Percentiles rank a stretch among this genome's conserved stretches.
Evolutionary conservation across 2,113 vertebrate genomes (phyloP).

Genomic region (Formicarius rufipectus): DNA sequence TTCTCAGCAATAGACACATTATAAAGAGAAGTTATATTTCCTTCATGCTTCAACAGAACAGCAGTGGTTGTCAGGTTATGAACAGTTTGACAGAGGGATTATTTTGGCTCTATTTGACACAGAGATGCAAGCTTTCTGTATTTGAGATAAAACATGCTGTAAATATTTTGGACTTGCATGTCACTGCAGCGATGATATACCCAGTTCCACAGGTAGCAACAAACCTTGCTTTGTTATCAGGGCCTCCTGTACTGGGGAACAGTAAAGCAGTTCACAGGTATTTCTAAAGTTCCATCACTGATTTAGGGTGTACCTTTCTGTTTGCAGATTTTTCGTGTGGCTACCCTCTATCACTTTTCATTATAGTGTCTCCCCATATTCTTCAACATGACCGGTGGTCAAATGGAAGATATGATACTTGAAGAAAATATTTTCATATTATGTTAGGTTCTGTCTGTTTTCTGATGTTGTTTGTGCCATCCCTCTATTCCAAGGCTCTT

Average conservation of each 20-base stretch:
- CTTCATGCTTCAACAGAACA: not conserved
- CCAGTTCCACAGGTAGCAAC: not conserved
- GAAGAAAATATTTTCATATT: not conserved
- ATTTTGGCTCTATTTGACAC: not conserved
- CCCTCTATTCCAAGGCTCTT: not conserved
- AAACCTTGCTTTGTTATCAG: not conserved
- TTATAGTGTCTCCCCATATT: not conserved
- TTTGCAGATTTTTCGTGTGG: not conserved
- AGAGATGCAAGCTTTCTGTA: not conserved
- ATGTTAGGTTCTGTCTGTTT: not conserved
- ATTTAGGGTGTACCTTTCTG: not conserved
- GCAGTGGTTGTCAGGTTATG: not conserved
- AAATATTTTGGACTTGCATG: not conserved
- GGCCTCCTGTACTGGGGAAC: not conserved
- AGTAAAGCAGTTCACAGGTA: not conserved
- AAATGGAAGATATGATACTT: not conserved
- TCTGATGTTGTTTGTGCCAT: not conserved
- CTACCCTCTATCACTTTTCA: not conserved
- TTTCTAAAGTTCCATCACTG: not conserved
- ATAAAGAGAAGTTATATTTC: not conserved
- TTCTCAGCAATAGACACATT: not conserved
- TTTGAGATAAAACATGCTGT: not conserved
- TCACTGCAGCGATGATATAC: not conserved
- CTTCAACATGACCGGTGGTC: not conserved
- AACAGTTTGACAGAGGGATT: not conserved